These are phyloP conservation scores for Octopus sinensis DNA, from an alignment of 1,140 invertebrate species.

Conservation along the genomic window DNA sequence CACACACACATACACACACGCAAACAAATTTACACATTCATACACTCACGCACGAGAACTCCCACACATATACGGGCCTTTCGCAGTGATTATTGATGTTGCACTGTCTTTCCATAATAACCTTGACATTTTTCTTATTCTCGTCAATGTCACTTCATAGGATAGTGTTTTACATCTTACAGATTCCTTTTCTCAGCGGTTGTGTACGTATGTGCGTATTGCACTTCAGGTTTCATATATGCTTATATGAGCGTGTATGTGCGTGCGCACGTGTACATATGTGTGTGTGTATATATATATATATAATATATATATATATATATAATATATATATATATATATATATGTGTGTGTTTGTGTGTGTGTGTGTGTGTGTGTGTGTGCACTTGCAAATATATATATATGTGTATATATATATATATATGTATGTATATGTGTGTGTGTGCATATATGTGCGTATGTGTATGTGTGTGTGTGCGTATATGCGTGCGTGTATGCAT, in stretches of 20 bases:
- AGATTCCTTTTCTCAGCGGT: too few species aligned
- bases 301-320: constrained; percentile 6
- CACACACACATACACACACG: too few species aligned
- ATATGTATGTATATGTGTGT: not conserved
- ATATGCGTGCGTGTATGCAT: not conserved
- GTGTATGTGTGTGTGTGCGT: not conserved
- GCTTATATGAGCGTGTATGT: not conserved
- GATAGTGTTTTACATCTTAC: too few species aligned
- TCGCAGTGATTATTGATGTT: too few species aligned
- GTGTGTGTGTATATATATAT: not conserved
- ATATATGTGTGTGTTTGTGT: not conserved
- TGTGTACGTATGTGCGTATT: too few species aligned
- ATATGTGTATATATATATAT: not conserved
- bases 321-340: not conserved
- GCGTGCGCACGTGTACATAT: not conserved
- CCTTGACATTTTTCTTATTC: too few species aligned
- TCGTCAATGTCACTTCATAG: too few species aligned
- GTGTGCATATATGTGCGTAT: not conserved
- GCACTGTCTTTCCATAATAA: too few species aligned
- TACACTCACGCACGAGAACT: too few species aligned
- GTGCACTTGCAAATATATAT: not conserved
- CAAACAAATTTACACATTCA: too few species aligned
- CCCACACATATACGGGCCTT: too few species aligned
- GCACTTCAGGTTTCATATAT: not conserved
- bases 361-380: not conserved